A percentile compares a stretch with the other conserved stretches of the same genome.
These are phyloP conservation scores for Allolobophora icterica DNA, from an alignment of 2,888 invertebrate species.

Conservation along the genomic window DNA sequence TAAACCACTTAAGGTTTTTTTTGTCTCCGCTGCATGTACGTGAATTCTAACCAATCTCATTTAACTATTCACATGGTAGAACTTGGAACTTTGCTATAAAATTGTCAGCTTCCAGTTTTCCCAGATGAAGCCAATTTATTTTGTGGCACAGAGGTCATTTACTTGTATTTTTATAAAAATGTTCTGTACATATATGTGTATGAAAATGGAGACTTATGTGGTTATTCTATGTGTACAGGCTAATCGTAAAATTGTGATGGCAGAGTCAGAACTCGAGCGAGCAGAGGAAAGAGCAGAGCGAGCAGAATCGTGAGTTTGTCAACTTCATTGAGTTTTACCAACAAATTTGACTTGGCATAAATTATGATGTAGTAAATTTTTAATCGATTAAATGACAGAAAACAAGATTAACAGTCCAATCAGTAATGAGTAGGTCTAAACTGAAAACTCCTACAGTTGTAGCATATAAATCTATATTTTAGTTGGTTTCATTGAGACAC, in stretches of 20 bases:
- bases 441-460: background rate
- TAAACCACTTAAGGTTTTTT: background rate
- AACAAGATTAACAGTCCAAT: background rate
- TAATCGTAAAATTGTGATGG: constrained; percentile 34
- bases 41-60: background rate
- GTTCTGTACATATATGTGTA: background rate
- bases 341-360: background rate
- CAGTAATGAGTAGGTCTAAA: background rate
- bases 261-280: constrained; percentile 39
- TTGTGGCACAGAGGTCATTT: background rate
- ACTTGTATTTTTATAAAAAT: background rate
- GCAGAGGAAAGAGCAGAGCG: constrained; percentile 38
- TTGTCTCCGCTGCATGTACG: background rate
- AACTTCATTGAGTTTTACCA: background rate
- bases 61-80: background rate
- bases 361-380: too few species aligned
- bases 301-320: constrained; percentile 34
- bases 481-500: background rate
- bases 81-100: background rate
- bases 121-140: background rate
- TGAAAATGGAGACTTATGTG: background rate
- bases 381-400: background rate
- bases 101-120: background rate
- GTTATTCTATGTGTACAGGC: constrained; percentile 17
- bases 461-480: background rate